Percentiles rank a stretch among this genome's conserved stretches.
These are phyloP conservation scores for Drosophila baimaii DNA, from an alignment of 1,140 invertebrate genomes.

Conservation along the genomic window DNA sequence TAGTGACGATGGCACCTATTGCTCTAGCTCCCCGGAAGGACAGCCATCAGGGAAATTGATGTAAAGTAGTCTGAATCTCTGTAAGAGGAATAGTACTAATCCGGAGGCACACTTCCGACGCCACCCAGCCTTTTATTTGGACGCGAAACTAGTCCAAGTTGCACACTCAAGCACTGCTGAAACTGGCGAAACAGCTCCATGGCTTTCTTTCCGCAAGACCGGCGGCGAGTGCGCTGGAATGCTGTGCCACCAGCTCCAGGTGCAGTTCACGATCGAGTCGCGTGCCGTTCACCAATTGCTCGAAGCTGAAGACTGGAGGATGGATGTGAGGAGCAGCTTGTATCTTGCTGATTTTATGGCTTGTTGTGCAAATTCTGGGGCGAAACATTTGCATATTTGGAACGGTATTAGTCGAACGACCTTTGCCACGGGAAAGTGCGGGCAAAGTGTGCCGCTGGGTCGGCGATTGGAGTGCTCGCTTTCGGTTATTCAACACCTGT, in stretches of 20 bases:
- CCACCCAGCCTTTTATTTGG: neutral
- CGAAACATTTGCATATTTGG: conserved; percentile 12
- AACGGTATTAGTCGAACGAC: conserved; percentile 17
- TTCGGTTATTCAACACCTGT: conserved; percentile 21
- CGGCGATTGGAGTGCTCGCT: neutral
- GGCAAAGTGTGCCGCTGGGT: conserved; percentile 10
- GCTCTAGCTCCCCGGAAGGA: neutral
- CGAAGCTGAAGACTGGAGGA: neutral
- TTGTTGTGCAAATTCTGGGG: conserved; percentile 33
- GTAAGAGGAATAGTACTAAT: neutral
- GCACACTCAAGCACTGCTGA: neutral
- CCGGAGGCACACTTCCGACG: neutral
- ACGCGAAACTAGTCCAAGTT: neutral
- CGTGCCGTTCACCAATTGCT: conserved; percentile 9
- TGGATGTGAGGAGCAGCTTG: neutral
- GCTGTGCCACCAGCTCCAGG: conserved; percentile 1
- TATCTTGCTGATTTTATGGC: neutral
- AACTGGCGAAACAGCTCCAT: neutral
- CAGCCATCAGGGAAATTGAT: neutral
- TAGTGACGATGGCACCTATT: neutral
- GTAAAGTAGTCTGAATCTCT: neutral
- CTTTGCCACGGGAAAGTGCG: conserved; percentile 26
- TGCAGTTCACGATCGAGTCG: conserved; percentile 6
- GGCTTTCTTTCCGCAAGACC: conserved; percentile 17
- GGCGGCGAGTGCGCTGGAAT: neutral